Evolutionary conservation across 2,888 invertebrate genomes (phyloP).

Genomic region (Falcaria lacertinaria): DNA sequence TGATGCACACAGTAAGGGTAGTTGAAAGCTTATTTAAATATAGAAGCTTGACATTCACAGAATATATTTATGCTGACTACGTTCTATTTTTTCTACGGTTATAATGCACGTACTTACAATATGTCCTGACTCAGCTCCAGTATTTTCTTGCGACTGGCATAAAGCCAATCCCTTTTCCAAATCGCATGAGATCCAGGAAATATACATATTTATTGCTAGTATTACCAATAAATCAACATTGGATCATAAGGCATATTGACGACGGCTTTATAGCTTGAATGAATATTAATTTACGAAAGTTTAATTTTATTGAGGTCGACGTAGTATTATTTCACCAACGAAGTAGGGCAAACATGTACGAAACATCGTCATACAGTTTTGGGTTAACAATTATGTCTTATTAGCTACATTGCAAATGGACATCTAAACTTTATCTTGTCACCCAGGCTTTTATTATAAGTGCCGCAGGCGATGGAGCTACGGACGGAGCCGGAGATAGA

Average conservation of each 20-base stretch:
- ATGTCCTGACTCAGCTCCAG: constrained; percentile 60
- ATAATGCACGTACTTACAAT: constrained; percentile 56
- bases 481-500: constrained; percentile 22
- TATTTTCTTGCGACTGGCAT: constrained; percentile 61
- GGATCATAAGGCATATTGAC: background rate
- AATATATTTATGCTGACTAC: background rate
- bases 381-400: background rate
- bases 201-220: constrained; percentile 15
- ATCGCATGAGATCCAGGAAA: constrained; percentile 38
- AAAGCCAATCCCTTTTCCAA: constrained; percentile 50
- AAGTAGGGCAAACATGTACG: background rate
- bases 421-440: constrained; percentile 28
- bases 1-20: too few relatives aligned
- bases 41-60: too few relatives aligned
- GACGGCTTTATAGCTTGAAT: background rate
- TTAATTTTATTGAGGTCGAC: background rate
- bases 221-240: constrained; percentile 3
- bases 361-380: background rate
- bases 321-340: background rate
- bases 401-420: constrained; percentile 1
- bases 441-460: constrained; percentile 39
- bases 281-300: background rate
- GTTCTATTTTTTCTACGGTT: constrained; percentile 15
- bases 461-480: constrained; percentile 21
- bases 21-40: too few relatives aligned